These are phyloP conservation scores for Gasterosteus nipponicus DNA, from an alignment of 2,113 vertebrate species.

Conservation along the genomic window DNA sequence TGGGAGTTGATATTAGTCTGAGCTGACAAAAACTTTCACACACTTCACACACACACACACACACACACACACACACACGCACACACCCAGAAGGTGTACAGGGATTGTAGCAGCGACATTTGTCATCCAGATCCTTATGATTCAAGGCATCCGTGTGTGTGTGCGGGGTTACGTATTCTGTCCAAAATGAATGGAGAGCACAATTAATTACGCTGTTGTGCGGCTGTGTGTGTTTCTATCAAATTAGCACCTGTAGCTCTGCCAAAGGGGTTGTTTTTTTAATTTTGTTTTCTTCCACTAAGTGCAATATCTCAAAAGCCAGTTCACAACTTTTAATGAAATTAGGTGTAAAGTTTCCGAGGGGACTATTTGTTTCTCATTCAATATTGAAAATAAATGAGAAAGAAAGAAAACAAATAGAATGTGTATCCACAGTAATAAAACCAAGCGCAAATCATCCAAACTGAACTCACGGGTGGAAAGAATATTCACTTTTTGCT, in stretches of 20 bases:
- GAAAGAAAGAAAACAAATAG: neutral
- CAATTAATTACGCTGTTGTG: neutral
- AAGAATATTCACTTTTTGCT: too few species aligned
- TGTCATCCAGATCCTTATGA: slow-evolving; percentile 16
- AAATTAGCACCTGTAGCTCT: neutral
- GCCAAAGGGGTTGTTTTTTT: neutral
- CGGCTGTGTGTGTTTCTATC: neutral
- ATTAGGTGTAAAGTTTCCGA: neutral
- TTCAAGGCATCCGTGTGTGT: neutral
- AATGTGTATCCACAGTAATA: neutral
- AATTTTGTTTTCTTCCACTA: neutral
- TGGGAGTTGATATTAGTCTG: slow-evolving; percentile 63
- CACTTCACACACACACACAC: slow-evolving; percentile 24
- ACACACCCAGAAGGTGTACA: slow-evolving; percentile 12
- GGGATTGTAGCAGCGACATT: slow-evolving; percentile 11
- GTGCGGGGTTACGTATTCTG: neutral
- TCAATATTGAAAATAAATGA: neutral
- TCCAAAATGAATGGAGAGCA: slow-evolving; percentile 15
- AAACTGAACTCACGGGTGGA: too few species aligned
- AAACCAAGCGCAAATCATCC: neutral
- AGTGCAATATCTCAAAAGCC: neutral
- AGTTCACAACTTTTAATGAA: neutral
- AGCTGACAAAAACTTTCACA: slow-evolving; percentile 49
- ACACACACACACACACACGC: slow-evolving; percentile 1
- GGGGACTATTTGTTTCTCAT: neutral